A percentile compares a stretch with the other conserved stretches of the same genome.
Evolutionary conservation across 2,113 vertebrate genomes (phyloP).

Genomic region (Solea solea): DNA sequence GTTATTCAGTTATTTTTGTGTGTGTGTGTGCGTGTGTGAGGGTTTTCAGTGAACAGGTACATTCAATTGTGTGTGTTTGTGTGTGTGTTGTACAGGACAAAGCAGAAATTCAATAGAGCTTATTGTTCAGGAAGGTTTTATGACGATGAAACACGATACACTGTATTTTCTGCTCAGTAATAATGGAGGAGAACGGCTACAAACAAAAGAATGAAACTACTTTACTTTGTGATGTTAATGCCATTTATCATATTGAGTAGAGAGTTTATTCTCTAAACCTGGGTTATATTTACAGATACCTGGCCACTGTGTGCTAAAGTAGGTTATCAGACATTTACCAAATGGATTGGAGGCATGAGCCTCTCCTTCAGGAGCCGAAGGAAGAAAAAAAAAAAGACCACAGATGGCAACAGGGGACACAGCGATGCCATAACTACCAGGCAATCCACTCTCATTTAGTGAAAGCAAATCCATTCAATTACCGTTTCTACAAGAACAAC

Average conservation of each 20-base stretch:
- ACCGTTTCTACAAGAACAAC: neutral
- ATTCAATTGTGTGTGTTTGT: constrained; percentile 4
- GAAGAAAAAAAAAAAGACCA: neutral
- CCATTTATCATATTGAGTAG: neutral
- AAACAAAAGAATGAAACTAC: constrained; percentile 1
- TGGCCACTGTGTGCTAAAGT: neutral
- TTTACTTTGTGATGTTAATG: constrained; percentile 16
- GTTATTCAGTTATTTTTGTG: constrained; percentile 21
- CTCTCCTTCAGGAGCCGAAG: no score
- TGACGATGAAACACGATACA: constrained; percentile 28
- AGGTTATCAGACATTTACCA: neutral
- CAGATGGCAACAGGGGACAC: constrained; percentile 5
- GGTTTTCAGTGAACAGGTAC: neutral
- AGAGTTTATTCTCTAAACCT: neutral
- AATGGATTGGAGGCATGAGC: neutral
- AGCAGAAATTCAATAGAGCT: constrained; percentile 33
- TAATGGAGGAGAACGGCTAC: constrained; percentile 2
- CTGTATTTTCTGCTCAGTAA: constrained; percentile 10
- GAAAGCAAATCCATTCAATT: neutral
- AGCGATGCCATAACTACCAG: neutral
- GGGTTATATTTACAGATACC: neutral
- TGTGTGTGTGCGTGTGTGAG: neutral
- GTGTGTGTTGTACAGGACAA: neutral
- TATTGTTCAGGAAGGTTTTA: constrained; percentile 45
- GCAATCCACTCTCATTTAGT: constrained; percentile 1